Percentiles rank a stretch among this genome's conserved stretches.
These are phyloP conservation scores for Dicrurus megarhynchus DNA, from an alignment of 2,113 vertebrate genomes.

Conservation along the genomic window DNA sequence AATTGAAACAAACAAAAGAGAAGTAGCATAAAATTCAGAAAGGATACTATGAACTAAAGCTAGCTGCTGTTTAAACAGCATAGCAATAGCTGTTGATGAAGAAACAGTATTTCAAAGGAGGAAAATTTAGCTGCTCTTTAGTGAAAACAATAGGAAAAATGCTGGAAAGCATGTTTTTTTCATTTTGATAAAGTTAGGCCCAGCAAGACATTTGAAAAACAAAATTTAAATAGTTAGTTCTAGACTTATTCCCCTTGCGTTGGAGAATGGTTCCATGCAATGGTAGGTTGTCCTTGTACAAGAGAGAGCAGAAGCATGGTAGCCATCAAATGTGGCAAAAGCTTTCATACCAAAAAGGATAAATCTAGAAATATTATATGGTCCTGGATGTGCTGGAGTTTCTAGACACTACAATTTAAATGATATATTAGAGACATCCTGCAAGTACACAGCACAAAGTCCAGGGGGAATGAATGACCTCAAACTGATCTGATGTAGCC, in stretches of 20 bases:
- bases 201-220: background rate
- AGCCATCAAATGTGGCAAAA: background rate
- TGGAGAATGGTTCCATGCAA: background rate
- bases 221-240: background rate
- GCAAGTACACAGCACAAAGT: background rate
- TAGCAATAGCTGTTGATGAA: background rate
- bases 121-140: background rate
- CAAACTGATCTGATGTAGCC: background rate
- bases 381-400: background rate
- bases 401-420: background rate
- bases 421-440: background rate
- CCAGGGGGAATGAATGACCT: background rate
- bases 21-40: background rate
- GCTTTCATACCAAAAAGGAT: background rate
- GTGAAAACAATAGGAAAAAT: background rate
- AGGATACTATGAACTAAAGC: background rate
- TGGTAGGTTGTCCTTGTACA: too few relatives aligned
- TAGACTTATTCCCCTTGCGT: rapidly evolving
- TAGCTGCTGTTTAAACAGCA: background rate
- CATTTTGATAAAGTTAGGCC: background rate
- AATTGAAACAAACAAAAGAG: background rate
- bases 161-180: background rate
- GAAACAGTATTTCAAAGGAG: background rate
- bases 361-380: background rate
- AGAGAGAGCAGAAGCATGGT: background rate